Evolutionary conservation across 2,888 invertebrate species (phyloP).

Genomic region (Ichneumoninae sp.): DNA sequence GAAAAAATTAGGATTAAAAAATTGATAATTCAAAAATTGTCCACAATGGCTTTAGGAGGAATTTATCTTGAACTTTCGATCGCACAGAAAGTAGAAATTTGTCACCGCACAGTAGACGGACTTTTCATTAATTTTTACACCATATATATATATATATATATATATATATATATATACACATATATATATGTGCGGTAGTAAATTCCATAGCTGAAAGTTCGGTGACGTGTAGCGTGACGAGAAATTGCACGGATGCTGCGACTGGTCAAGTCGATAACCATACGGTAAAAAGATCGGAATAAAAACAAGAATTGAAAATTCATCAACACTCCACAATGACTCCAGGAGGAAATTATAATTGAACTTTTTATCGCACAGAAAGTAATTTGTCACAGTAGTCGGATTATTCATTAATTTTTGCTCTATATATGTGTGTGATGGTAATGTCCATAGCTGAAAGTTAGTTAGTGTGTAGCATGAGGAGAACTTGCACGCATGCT

Average conservation of each 20-base stretch:
- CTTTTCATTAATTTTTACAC: too few species aligned
- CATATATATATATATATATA: too few species aligned
- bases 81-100: too few species aligned
- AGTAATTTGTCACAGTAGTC: too few species aligned
- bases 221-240: slow-evolving; percentile 7
- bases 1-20: background rate
- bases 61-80: too few species aligned
- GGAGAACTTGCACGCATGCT: slow-evolving; percentile 49
- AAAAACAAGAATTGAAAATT: background rate
- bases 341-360: background rate
- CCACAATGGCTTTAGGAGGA: too few species aligned
- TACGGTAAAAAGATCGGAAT: background rate
- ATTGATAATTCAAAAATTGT: too few species aligned
- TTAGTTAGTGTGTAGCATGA: slow-evolving; percentile 1
- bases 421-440: too few species aligned
- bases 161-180: too few species aligned
- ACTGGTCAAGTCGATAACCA: background rate
- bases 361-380: slow-evolving; percentile 11
- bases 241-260: slow-evolving; percentile 50
- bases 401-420: too few species aligned
- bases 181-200: background rate
- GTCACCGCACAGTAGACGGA: too few species aligned
- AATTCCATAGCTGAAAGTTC: background rate
- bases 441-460: background rate
- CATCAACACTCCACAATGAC: background rate